Base-by-base conservation (phyloP, 2,113 vertebrate genomes). In the Barbus barbus region DNA sequence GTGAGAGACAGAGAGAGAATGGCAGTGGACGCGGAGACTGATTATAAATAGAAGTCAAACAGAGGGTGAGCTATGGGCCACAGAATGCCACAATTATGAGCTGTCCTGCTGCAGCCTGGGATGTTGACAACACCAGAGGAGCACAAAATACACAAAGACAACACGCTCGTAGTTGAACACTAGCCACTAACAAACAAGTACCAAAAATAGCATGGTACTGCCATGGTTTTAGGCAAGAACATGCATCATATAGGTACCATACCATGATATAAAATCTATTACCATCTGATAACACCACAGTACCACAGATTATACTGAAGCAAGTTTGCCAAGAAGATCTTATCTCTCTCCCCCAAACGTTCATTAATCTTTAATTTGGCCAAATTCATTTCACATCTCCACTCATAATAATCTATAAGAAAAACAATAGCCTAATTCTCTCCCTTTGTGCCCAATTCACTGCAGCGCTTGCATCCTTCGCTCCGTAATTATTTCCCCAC, bases 391-490 rank as follows among this genome's bases (percentile, higher is more conserved):
- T 67, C 83, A 71, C 58, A 79, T 76, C 76, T 84, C 24, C 72
- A 51, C 74, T 84, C 79, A 56, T 75, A 81, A 84, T 81, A 85
- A 83, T 81, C 77, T 72, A 85, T 72, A 83, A 28, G 24, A 77
- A 88, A 87, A 88, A 86, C 80, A 88, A 85, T 83, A 78, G 75
- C 75, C 85, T 83, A 78, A 85, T 85, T 85, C 82, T 77, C 85
- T 88, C 87, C 85, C 83, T 89, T 89, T 89, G 85, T 81, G 83
- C 76, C 87, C 83, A 89, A 89, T 87, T 89, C 87, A 85, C 81
- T 85, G 77, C 85, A 85, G 80, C 46, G 63, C 76, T 65, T 83
- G 80, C 84, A 87, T 87, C 85, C 85, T 74, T 58, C 26, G n/a
- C 84, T 83, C 31, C 80, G 78, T 87, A 85, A 87, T 89, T 87